Conservation (phyloP, 2,888 invertebrate genomes). For the Campoplex capitator region DNA sequence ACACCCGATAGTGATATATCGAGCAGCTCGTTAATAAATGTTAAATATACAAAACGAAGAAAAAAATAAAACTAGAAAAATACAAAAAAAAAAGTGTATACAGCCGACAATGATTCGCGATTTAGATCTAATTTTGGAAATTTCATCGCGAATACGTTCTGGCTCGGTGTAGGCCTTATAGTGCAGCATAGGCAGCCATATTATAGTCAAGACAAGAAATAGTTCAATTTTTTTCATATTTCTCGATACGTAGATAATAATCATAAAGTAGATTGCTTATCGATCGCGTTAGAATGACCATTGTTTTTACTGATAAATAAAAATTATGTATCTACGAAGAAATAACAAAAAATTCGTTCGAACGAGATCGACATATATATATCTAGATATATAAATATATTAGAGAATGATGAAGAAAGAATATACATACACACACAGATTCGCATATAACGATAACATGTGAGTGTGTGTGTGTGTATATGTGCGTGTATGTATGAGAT, state of each 20-base stretch:
- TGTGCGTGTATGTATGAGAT: slow-evolving; percentile 47
- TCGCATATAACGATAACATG: background rate
- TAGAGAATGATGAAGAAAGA: slow-evolving; percentile 61
- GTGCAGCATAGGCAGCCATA: slow-evolving; percentile 72
- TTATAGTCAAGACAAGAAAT: slow-evolving; percentile 69
- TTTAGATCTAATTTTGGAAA: slow-evolving; percentile 33
- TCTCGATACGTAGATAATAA: slow-evolving; percentile 65
- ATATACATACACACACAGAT: background rate
- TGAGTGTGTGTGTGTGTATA: background rate
- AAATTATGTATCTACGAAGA: slow-evolving; percentile 69
- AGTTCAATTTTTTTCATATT: slow-evolving; percentile 66
- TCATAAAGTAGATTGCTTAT: slow-evolving; percentile 55
- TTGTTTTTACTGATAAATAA: slow-evolving; percentile 70
- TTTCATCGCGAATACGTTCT: slow-evolving; percentile 46
- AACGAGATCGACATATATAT: slow-evolving; percentile 51
- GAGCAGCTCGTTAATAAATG: slow-evolving; percentile 75
- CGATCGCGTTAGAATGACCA: slow-evolving; percentile 56
- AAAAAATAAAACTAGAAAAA: slow-evolving; percentile 24
- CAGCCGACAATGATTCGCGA: slow-evolving; percentile 56
- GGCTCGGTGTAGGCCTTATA: slow-evolving; percentile 71
- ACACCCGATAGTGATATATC: slow-evolving; percentile 71
- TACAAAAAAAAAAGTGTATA: slow-evolving; percentile 52
- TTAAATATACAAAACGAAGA: slow-evolving; percentile 50
- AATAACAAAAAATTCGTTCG: slow-evolving; percentile 37
- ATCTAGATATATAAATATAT: slow-evolving; percentile 22